Evolutionary conservation across 2,797 vertebrate genomes (phyloP).

Genomic region (Nasua narica): DNA sequence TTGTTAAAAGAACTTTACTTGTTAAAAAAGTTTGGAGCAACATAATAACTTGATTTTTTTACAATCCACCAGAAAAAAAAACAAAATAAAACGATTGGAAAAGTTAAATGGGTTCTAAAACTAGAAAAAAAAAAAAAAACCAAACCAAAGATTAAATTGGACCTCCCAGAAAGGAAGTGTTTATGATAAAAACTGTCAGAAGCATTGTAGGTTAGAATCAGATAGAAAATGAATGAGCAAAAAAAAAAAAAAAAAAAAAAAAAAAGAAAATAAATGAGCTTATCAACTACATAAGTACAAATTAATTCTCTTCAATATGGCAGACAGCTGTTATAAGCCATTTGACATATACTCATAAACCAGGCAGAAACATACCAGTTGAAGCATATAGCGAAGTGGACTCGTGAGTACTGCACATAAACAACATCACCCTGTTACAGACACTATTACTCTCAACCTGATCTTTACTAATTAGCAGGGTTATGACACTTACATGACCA

Average conservation of each 20-base stretch:
- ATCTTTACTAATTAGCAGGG: background rate
- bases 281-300: background rate
- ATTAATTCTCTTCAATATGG: slow-evolving; percentile 41
- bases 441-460: background rate
- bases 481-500: background rate
- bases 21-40: background rate
- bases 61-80: background rate
- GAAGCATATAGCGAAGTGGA: background rate
- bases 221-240: background rate
- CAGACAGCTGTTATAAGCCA: background rate
- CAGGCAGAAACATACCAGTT: background rate
- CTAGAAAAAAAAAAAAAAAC: background rate
- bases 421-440: background rate
- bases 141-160: slow-evolving; percentile 24
- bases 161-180: background rate
- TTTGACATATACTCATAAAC: background rate
- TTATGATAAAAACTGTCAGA: background rate
- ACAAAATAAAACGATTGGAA: background rate
- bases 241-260: too few relatives aligned
- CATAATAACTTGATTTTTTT: background rate
- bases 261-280: background rate
- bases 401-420: background rate
- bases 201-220: background rate
- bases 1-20: background rate
- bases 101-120: slow-evolving; percentile 6